phyloP scores from a whole-genome alignment of 2,888 invertebrate species.

The Agrilus cyanescens region DNA sequence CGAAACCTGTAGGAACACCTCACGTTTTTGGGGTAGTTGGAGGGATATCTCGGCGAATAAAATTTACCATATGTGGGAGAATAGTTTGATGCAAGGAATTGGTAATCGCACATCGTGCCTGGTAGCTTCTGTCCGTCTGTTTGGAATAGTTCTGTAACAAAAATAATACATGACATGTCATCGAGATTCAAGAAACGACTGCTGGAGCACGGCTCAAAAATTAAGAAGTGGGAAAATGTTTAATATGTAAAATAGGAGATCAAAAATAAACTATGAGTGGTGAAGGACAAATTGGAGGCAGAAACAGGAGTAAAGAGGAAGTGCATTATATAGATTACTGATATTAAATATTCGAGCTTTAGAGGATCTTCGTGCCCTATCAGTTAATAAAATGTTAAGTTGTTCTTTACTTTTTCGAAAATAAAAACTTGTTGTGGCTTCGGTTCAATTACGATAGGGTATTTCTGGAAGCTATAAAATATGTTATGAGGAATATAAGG shows the following conservation, averaged over 20 bases:
- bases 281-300: too few species aligned
- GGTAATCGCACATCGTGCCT: slow-evolving; percentile 75
- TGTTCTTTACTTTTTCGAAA: not conserved
- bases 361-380: not conserved
- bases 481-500: too few species aligned
- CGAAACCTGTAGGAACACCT: slow-evolving; percentile 82
- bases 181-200: not conserved
- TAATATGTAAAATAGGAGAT: not conserved
- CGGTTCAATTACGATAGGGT: too few species aligned
- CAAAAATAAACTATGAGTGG: not conserved
- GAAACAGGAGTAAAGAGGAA: too few species aligned
- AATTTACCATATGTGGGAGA: slow-evolving; percentile 63
- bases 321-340: not conserved
- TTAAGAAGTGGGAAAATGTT: not conserved
- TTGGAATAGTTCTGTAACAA: slow-evolving; percentile 60
- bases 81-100: slow-evolving; percentile 64
- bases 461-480: too few species aligned
- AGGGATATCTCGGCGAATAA: slow-evolving; percentile 91
- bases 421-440: not conserved
- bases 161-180: slow-evolving; percentile 2
- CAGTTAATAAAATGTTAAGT: not conserved
- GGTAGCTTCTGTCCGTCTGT: slow-evolving; percentile 67
- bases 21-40: slow-evolving; percentile 86
- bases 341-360: not conserved
- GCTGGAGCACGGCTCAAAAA: not conserved